A percentile compares a stretch with the other conserved stretches of the same genome.
Conservation (phyloP, 37 sponge, comb jelly and placozoan genomes). For the Aphrocallistes beatrix region DNA sequence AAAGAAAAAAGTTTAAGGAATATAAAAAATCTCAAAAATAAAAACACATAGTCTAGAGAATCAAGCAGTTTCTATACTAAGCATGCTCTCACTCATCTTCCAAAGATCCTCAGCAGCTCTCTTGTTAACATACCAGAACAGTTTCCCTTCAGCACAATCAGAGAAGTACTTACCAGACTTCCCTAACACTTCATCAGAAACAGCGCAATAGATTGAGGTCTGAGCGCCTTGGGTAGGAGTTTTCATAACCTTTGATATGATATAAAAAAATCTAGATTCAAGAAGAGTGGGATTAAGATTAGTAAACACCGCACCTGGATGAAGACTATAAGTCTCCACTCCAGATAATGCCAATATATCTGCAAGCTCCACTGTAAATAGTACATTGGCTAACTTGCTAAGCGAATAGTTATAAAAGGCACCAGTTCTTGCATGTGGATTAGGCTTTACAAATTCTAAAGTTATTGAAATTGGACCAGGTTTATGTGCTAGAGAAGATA, state of each 20-base stretch:
- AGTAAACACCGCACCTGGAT: conserved; percentile 60
- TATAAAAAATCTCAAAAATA: too few relatives aligned
- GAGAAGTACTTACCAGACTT: conserved; percentile 46
- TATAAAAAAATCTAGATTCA: too few relatives aligned
- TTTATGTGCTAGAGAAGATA: conserved; percentile 41
- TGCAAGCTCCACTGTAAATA: conserved; percentile 63
- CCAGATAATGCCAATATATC: conserved; percentile 37
- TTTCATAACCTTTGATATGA: conserved; percentile 9
- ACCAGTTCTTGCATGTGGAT: conserved; percentile 25
- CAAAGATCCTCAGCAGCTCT: conserved; percentile 31
- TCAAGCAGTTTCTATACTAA: conserved; percentile 14
- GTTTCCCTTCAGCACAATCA: conserved; percentile 35
- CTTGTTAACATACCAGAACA: not conserved
- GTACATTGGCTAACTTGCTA: conserved; percentile 70
- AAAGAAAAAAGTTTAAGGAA: too few relatives aligned
- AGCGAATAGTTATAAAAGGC: conserved; percentile 27
- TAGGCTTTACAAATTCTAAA: conserved; percentile 23
- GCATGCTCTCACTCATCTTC: conserved; percentile 24
- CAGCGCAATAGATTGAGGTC: conserved; percentile 63
- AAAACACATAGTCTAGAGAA: too few relatives aligned
- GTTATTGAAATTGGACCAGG: conserved; percentile 1
- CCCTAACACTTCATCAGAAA: conserved; percentile 43
- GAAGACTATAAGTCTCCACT: conserved; percentile 56
- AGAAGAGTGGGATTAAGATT: conserved; percentile 21
- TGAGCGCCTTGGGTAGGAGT: conserved; percentile 56